A percentile compares a stretch with the other conserved stretches of the same genome.
Conservation (phyloP, 2,113 vertebrate species). For the Pelvicachromis taeniatus region DNA sequence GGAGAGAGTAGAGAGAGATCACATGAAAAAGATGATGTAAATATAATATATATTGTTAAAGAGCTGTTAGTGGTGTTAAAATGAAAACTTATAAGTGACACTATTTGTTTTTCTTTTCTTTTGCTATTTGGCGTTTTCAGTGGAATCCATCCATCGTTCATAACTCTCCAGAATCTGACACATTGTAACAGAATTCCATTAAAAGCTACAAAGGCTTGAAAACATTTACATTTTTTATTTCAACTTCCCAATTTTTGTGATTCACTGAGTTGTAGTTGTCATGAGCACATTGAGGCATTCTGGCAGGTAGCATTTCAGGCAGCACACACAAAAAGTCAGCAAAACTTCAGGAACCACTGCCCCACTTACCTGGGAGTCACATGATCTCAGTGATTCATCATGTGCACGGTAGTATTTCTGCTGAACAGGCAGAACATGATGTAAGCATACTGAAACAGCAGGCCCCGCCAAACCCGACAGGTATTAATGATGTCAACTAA, state of each 20-base stretch:
- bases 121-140: not conserved
- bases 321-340: not conserved
- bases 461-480: not conserved
- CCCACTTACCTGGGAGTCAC: not conserved
- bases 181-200: not conserved
- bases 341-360: not conserved
- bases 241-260: not conserved
- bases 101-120: not conserved
- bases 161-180: not conserved
- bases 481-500: not conserved
- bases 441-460: not conserved
- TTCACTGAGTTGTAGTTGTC: not conserved
- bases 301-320: not conserved
- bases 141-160: not conserved
- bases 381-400: constrained; percentile 14
- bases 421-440: constrained; percentile 24
- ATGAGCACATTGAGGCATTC: not conserved
- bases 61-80: no score
- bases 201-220: not conserved
- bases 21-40: not conserved
- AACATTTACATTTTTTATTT: not conserved
- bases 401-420: constrained; percentile 11
- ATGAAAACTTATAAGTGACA: not conserved
- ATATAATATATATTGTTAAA: not conserved
- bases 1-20: not conserved